Evolutionary conservation across 2,888 invertebrate genomes (phyloP).

Genomic region (Dyspetes luteomarginatus): DNA sequence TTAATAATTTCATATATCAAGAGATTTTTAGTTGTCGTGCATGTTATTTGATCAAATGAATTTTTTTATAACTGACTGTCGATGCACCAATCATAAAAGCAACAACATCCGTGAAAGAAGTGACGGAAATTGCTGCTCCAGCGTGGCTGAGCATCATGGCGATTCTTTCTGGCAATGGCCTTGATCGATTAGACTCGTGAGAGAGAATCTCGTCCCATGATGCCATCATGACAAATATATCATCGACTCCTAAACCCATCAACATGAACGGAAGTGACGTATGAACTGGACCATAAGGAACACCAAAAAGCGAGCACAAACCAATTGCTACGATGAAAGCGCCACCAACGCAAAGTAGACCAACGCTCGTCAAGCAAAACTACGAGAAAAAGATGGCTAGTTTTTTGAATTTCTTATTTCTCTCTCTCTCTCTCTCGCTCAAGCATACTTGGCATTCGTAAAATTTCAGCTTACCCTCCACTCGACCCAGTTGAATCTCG

Average conservation of each 20-base stretch:
- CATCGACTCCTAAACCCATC: slow-evolving; percentile 92
- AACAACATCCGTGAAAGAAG: slow-evolving; percentile 92
- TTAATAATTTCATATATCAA: slow-evolving; percentile 16
- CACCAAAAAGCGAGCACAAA: slow-evolving; percentile 88
- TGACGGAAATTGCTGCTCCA: slow-evolving; percentile 93
- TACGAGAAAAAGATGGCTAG: slow-evolving; percentile 72
- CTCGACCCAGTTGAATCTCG: slow-evolving; percentile 90
- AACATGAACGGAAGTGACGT: slow-evolving; percentile 92
- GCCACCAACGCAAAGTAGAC: slow-evolving; percentile 89
- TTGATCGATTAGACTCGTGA: slow-evolving; percentile 84
- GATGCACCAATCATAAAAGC: slow-evolving; percentile 92
- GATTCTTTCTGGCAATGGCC: slow-evolving; percentile 87
- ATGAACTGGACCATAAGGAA: slow-evolving; percentile 92
- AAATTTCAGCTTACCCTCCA: slow-evolving; percentile 85
- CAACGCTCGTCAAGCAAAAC: slow-evolving; percentile 88
- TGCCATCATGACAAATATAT: slow-evolving; percentile 93
- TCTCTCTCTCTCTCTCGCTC: too few relatives aligned
- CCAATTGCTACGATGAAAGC: slow-evolving; percentile 90
- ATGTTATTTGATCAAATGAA: not conserved
- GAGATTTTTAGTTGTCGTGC: not conserved
- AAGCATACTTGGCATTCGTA: slow-evolving; percentile 16
- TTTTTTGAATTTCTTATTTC: not conserved
- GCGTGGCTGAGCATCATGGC: slow-evolving; percentile 91
- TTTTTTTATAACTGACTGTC: slow-evolving; percentile 85
- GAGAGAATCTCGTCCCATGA: slow-evolving; percentile 89